Conservation (phyloP, 1,140 invertebrate species). For the Brachionus angularis region DNA sequence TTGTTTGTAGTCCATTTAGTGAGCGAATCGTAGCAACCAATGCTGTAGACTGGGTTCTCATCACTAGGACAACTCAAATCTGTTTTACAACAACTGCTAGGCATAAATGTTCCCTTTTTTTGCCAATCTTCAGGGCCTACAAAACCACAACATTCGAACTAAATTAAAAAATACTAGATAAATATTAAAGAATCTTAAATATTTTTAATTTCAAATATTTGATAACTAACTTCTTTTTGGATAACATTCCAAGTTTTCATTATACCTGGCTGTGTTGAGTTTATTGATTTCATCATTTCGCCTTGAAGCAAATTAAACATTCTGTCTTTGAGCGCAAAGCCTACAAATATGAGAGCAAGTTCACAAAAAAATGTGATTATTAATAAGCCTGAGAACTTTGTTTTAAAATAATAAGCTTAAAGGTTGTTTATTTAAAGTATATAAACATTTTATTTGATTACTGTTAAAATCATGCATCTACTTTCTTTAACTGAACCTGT, state of each 20-base stretch:
- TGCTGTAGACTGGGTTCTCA: constrained; percentile 14
- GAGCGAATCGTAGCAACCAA: constrained; percentile 23
- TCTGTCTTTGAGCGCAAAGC: constrained; percentile 23
- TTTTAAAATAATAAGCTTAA: neutral
- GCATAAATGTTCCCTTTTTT: constrained; percentile 40
- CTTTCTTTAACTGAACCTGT: constrained; percentile 26
- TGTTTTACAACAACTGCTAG: constrained; percentile 17
- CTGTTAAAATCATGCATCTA: constrained; percentile 41
- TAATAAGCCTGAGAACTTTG: constrained; percentile 21
- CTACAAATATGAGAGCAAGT: constrained; percentile 28
- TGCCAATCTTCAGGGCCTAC: constrained; percentile 34
- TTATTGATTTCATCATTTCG: constrained; percentile 42
- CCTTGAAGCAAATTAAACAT: constrained; percentile 34
- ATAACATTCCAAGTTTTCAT: constrained; percentile 42
- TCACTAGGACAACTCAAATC: constrained; percentile 36
- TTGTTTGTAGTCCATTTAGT: constrained; percentile 20
- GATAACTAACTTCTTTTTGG: constrained; percentile 25
- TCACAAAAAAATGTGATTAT: constrained; percentile 32
- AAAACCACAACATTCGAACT: constrained; percentile 43
- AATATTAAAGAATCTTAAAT: no score
- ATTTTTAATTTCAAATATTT: neutral
- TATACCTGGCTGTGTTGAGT: constrained; percentile 39
- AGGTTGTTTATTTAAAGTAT: no score
- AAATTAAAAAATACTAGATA: neutral
- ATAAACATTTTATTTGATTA: neutral